Evolutionary conservation across 2,888 invertebrate genomes (phyloP).

Genomic region (Resseliella maxima): DNA sequence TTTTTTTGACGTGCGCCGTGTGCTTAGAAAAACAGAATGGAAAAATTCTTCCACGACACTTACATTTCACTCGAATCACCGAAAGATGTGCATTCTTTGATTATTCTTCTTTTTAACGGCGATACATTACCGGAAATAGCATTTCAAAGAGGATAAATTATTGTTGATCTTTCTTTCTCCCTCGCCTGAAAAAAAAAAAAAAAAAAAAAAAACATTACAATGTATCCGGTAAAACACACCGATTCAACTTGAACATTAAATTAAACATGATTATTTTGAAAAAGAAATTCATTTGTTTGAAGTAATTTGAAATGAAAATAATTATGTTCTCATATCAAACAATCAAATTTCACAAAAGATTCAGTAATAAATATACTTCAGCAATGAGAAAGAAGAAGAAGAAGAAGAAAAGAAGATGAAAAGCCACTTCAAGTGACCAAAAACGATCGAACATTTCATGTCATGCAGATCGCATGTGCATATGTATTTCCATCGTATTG

Average conservation of each 20-base stretch:
- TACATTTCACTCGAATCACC: neutral
- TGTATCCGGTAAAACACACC: neutral
- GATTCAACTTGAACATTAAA: neutral
- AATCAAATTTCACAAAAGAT: no score
- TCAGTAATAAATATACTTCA: no score
- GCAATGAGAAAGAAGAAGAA: no score
- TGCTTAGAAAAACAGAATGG: neutral
- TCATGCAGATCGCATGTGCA: slow-evolving; percentile 36
- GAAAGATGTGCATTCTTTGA: slow-evolving; percentile 16
- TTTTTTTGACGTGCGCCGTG: neutral
- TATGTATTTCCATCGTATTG: neutral
- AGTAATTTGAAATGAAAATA: neutral
- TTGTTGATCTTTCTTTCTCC: slow-evolving; percentile 17
- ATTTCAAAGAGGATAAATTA: slow-evolving; percentile 51
- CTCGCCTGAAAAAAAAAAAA: neutral
- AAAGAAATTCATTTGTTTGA: neutral
- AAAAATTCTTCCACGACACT: slow-evolving; percentile 44
- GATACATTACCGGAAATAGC: slow-evolving; percentile 31
- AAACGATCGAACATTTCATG: neutral
- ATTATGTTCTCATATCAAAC: no score
- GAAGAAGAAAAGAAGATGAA: neutral
- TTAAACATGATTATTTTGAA: neutral
- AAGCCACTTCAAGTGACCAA: neutral
- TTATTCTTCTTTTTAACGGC: neutral
- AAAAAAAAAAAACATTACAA: neutral